These are phyloP conservation scores for Theocolax elegans DNA, from an alignment of 1,140 invertebrate species.

Conservation along the genomic window DNA sequence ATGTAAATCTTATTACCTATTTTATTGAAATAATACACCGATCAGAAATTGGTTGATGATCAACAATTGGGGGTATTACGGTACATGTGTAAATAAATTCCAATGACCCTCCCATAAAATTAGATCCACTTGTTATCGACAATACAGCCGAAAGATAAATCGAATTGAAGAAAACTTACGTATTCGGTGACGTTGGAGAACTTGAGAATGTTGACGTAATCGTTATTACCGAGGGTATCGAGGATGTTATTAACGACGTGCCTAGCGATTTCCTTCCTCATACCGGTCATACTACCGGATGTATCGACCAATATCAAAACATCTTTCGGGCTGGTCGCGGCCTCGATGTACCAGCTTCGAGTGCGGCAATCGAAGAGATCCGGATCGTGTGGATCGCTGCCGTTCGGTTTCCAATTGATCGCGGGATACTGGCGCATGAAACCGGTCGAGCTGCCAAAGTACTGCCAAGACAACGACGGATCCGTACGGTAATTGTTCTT, in stretches of 20 bases:
- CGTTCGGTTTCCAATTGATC: conserved; percentile 76
- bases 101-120: too few species aligned
- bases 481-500: conserved; percentile 86
- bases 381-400: conserved; percentile 70
- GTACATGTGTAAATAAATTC: too few species aligned
- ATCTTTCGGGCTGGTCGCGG: conserved; percentile 96
- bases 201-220: conserved; percentile 96
- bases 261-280: conserved; percentile 91
- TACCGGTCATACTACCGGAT: conserved; percentile 97
- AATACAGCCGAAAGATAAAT: neutral
- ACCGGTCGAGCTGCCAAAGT: conserved; percentile 94
- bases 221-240: conserved; percentile 97
- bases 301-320: conserved; percentile 94
- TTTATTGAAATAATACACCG: too few species aligned
- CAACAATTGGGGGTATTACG: too few species aligned
- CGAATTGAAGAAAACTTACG: conserved; percentile 49
- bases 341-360: conserved; percentile 95
- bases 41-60: too few species aligned
- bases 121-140: too few species aligned
- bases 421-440: conserved; percentile 95
- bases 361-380: conserved; percentile 91
- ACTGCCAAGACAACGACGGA: conserved; percentile 94
- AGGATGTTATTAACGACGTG: conserved; percentile 95
- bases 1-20: too few species aligned
- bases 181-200: conserved; percentile 82